Evolutionary conservation across 2,888 invertebrate species (phyloP).

Genomic region (Latheticus oryzae): DNA sequence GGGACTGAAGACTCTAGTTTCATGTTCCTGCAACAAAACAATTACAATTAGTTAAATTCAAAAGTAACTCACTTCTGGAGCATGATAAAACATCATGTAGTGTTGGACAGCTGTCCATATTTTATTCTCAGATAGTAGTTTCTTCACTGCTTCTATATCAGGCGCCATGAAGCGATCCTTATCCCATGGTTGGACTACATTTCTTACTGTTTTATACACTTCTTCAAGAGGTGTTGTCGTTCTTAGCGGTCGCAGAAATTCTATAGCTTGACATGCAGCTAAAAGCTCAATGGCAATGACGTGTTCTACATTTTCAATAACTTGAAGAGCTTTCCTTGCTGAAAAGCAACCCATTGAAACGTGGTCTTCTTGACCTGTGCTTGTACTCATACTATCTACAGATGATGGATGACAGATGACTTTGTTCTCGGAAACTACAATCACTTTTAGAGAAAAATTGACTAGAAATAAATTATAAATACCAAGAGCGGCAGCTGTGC

Average conservation of each 20-base stretch:
- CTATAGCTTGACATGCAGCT: constrained; percentile 75
- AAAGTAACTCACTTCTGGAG: constrained; percentile 56
- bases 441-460: background rate
- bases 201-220: constrained; percentile 71
- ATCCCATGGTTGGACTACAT: constrained; percentile 68
- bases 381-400: constrained; percentile 74
- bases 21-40: constrained; percentile 51
- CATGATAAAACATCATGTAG: constrained; percentile 64
- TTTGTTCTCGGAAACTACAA: constrained; percentile 75
- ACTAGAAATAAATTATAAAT: constrained; percentile 38
- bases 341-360: constrained; percentile 78
- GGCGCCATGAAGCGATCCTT: constrained; percentile 75
- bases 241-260: constrained; percentile 73
- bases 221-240: constrained; percentile 74
- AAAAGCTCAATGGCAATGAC: constrained; percentile 76
- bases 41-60: background rate
- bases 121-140: constrained; percentile 66
- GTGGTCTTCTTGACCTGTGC: constrained; percentile 77
- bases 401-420: constrained; percentile 76
- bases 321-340: constrained; percentile 72
- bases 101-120: constrained; percentile 69
- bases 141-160: constrained; percentile 72
- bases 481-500: constrained; percentile 75
- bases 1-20: constrained; percentile 68
- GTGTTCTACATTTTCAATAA: constrained; percentile 68